phyloP scores from a whole-genome alignment of 2,797 vertebrate species.

The Molothrus aeneus region DNA sequence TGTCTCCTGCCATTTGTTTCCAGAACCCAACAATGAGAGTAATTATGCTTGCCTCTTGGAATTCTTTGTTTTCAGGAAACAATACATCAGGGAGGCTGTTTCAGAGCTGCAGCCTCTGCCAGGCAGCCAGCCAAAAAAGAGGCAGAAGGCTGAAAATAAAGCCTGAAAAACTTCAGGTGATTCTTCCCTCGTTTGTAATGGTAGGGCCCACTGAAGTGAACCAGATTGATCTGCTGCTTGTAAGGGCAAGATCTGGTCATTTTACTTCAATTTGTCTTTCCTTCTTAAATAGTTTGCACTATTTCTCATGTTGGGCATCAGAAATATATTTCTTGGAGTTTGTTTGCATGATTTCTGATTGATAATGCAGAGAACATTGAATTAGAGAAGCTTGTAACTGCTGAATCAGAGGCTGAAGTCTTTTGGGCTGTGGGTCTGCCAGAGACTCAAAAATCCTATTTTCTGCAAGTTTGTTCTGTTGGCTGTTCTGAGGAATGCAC shows the following conservation, averaged over 20 bases:
- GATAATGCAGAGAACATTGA: not conserved
- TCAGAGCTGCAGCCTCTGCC: not conserved
- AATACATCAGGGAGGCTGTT: conserved; percentile 2
- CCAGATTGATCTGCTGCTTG: not conserved
- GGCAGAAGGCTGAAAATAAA: not conserved
- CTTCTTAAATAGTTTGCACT: not conserved
- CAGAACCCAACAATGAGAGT: conserved; percentile 18
- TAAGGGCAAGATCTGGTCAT: not conserved
- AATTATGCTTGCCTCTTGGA: conserved; percentile 29
- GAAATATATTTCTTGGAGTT: not conserved
- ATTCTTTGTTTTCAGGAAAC: conserved; percentile 58
- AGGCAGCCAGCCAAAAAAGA: conserved; percentile 17
- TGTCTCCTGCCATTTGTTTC: conserved; percentile 18
- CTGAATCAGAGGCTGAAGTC: not conserved
- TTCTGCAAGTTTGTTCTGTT: not conserved
- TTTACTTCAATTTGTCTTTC: conserved; percentile 13
- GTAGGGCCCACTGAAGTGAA: not conserved
- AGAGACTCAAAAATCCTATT: not conserved
- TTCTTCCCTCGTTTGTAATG: conserved; percentile 20
- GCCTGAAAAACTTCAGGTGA: conserved; percentile 4
- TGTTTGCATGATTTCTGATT: not conserved
- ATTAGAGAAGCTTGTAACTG: not conserved
- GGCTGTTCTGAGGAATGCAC: not conserved
- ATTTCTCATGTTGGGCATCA: not conserved
- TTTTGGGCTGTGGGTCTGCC: not conserved